Evolutionary conservation across 2,113 vertebrate genomes (phyloP).

Genomic region (Octodon degus): DNA sequence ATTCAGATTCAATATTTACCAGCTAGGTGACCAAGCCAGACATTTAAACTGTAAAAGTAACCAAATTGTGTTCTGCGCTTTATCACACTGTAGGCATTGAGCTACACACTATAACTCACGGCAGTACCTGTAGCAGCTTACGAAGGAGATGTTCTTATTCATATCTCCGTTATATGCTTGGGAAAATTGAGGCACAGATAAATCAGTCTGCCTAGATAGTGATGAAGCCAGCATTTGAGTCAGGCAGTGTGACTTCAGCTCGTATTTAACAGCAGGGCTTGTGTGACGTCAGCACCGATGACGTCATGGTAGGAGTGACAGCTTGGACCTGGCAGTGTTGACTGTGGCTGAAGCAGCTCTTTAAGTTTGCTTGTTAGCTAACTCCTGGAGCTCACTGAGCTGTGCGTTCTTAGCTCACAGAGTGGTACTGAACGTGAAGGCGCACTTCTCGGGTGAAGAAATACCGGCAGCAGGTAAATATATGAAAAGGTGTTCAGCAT

Average conservation of each 20-base stretch:
- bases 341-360: not conserved
- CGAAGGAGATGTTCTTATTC: constrained; percentile 38
- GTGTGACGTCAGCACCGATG: not conserved
- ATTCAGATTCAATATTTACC: not conserved
- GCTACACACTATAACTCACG: not conserved
- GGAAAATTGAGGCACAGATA: not conserved
- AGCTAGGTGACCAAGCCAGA: not conserved
- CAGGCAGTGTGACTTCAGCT: not conserved
- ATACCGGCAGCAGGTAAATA: not conserved
- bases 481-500: not conserved
- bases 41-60: not conserved
- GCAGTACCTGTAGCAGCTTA: not conserved
- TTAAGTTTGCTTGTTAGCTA: not conserved
- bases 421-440: not conserved
- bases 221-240: constrained; percentile 2
- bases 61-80: not conserved
- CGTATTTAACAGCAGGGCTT: not conserved
- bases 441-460: not conserved
- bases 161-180: constrained; percentile 11
- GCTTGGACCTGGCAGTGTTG: not conserved
- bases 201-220: not conserved
- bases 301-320: not conserved
- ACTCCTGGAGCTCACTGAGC: not conserved
- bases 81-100: not conserved
- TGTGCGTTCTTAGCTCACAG: not conserved